A percentile compares a stretch with the other conserved stretches of the same genome.
phyloP scores from a whole-genome alignment of 1,140 invertebrate species.

The Scaptomyza graminum region DNA sequence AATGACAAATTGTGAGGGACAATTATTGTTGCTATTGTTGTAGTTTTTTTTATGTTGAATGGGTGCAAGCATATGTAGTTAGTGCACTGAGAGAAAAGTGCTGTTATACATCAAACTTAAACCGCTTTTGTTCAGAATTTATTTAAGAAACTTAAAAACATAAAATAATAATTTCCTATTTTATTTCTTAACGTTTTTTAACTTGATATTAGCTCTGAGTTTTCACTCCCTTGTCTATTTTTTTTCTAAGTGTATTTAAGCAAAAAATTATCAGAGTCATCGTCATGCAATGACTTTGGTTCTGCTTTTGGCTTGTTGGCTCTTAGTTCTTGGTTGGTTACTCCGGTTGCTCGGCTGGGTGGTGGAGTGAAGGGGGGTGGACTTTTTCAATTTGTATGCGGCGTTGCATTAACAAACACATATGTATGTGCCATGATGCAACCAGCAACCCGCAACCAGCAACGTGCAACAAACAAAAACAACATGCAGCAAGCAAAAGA shows the following conservation, averaged over 20 bases:
- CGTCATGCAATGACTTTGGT: slow-evolving; percentile 28
- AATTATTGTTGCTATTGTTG: slow-evolving; percentile 30
- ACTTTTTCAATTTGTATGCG: slow-evolving; percentile 75
- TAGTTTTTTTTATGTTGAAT: slow-evolving; percentile 7
- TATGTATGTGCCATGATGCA: slow-evolving; percentile 65
- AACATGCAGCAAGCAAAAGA: slow-evolving; percentile 29
- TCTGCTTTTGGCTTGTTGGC: slow-evolving; percentile 28
- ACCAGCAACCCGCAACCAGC: slow-evolving; percentile 28
- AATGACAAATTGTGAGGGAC: slow-evolving; percentile 58
- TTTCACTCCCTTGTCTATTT: neutral
- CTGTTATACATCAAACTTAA: no score
- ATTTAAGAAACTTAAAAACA: no score
- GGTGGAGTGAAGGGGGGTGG: slow-evolving; percentile 35
- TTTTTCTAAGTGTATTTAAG: slow-evolving; percentile 4
- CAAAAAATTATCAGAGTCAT: neutral
- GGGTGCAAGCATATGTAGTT: neutral
- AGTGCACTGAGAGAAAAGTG: slow-evolving; percentile 13
- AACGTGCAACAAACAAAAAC: slow-evolving; percentile 30
- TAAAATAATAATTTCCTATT: no score
- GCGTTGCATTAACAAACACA: slow-evolving; percentile 63
- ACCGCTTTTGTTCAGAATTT: no score
- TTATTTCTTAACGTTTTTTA: no score
- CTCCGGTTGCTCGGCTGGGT: neutral
- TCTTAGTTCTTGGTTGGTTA: slow-evolving; percentile 25
- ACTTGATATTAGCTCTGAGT: no score